Conservation (phyloP, 2,113 vertebrate species). For the Amia ocellicauda region DNA sequence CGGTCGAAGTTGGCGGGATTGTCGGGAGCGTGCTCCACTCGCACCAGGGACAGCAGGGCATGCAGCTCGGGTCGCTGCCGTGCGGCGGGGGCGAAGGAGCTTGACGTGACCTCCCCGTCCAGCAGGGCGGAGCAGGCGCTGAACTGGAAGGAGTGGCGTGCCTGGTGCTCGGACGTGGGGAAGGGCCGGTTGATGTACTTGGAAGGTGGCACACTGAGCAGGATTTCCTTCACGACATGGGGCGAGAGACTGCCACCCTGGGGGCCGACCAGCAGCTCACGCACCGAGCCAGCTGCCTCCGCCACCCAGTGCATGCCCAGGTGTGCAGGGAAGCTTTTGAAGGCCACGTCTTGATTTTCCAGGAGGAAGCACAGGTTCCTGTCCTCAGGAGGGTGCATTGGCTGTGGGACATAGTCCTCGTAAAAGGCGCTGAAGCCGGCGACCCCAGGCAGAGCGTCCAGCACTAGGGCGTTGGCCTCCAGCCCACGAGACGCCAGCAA, state of each 20-base stretch:
- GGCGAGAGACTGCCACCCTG: constrained; percentile 52
- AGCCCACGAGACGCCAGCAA: constrained; percentile 76
- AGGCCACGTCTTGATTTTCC: constrained; percentile 80
- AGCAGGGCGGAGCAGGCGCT: constrained; percentile 75
- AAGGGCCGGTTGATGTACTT: constrained; percentile 86
- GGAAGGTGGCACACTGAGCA: constrained; percentile 75
- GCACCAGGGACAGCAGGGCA: constrained; percentile 68
- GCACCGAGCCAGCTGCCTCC: constrained; percentile 71
- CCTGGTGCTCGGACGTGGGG: constrained; percentile 79
- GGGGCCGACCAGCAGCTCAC: constrained; percentile 60
- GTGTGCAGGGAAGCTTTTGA: constrained; percentile 84
- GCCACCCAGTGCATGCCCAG: constrained; percentile 88
- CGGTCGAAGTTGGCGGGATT: constrained; percentile 77
- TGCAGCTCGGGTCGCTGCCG: constrained; percentile 64
- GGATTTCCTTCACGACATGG: constrained; percentile 59
- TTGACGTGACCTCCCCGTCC: constrained; percentile 71
- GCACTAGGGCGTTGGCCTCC: constrained; percentile 68
- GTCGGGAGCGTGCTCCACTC: constrained; percentile 75
- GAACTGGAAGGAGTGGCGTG: constrained; percentile 86
- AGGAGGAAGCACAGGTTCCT: constrained; percentile 65
- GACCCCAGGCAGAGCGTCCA: constrained; percentile 73
- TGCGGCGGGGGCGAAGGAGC: constrained; percentile 62
- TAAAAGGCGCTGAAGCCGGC: constrained; percentile 81
- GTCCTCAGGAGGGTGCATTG: constrained; percentile 40
- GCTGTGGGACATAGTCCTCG: constrained; percentile 66